phyloP scores from a whole-genome alignment of 2,113 vertebrate species.

The Archocentrus centrarchus region DNA sequence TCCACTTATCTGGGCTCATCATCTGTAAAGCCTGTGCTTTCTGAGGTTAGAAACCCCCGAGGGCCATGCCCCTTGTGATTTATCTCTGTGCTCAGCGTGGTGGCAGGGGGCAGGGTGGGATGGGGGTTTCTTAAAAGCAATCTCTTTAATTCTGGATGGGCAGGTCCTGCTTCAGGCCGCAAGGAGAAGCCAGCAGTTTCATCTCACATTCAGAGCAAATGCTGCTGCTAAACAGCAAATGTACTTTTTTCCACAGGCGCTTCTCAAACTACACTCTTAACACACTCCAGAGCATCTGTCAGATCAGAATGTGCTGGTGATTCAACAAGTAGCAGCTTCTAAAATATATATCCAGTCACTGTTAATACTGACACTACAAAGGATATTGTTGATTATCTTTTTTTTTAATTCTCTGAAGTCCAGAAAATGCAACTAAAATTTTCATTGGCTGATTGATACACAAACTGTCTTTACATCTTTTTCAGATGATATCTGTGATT shows the following conservation, averaged over 20 bases:
- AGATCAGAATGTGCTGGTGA: constrained; percentile 45
- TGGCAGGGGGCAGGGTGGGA: not conserved
- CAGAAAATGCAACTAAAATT: not conserved
- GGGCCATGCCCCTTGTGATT: constrained; percentile 26
- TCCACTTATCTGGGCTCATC: constrained; percentile 35
- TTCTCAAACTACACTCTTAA: constrained; percentile 18
- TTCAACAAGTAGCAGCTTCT: constrained; percentile 46
- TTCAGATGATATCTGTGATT: not conserved
- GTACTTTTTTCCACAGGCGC: constrained; percentile 13
- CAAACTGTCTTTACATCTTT: not conserved
- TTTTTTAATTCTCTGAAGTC: not conserved
- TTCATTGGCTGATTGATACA: not conserved
- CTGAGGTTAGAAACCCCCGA: constrained; percentile 10
- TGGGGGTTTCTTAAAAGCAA: constrained; percentile 14
- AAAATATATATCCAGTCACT: constrained; percentile 41
- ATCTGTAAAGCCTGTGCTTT: constrained; percentile 45
- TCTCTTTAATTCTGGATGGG: constrained; percentile 43
- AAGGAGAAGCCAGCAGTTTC: constrained; percentile 19
- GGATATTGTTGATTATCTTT: not conserved
- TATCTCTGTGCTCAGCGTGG: constrained; percentile 26
- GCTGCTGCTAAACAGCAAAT: constrained; percentile 36
- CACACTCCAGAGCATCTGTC: constrained; percentile 32
- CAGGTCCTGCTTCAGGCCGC: not conserved
- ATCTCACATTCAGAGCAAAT: constrained; percentile 38
- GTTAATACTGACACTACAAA: constrained; percentile 39